Base-by-base conservation (phyloP, 1,140 invertebrate genomes). In the Aricia agestis region DNA sequence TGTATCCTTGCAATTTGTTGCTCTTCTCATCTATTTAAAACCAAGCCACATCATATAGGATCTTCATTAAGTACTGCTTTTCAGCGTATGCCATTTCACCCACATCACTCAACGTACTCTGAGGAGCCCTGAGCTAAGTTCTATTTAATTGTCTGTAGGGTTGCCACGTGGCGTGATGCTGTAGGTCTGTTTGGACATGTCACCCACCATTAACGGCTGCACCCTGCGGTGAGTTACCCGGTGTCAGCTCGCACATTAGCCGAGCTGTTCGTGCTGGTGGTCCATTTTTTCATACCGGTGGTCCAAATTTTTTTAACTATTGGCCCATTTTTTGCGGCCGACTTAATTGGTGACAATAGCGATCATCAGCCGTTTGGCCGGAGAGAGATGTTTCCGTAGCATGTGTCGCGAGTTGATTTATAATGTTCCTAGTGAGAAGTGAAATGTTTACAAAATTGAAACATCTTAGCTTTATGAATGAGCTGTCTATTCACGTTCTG, bases 301-400 rank as follows among this genome's bases (percentile, higher is more conserved):
- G 89, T 89, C 89, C 66, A 66, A 69, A 78, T 87, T 45, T 45
- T 45, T 45, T 45, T 45, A 45, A 19, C 59, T 17, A 18, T 86
- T 89, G 89, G 89, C 89, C 87, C 66, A 66, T 78, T 87, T 89
- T 91, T 89, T 86, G 78, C 76, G 66, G 72, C 78, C 76, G 82
- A 59, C 68, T 87, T 91, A 89, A 91, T 91, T 89, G 87, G 82
- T 89, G 87, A 89, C 89, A 91, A 89, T 91, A 78, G 85, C 85
- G 86, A 85, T 87, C 82, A 82, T 77, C 78, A 80, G 74, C 76
- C 79, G 76, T 80, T 84, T 73, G 74, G 72, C 77, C 74, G 86
- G 78, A 91, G 89, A 88, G 81, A 86, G 84, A 89, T 87, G 84
- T 89, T 87, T 87, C 84, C 86, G 72, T 67, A 80, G 80, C 83